A percentile compares a stretch with the other conserved stretches of the same genome.
These are phyloP conservation scores for Dysmachus trigonus DNA, from an alignment of 2,888 invertebrate species.

Conservation along the genomic window DNA sequence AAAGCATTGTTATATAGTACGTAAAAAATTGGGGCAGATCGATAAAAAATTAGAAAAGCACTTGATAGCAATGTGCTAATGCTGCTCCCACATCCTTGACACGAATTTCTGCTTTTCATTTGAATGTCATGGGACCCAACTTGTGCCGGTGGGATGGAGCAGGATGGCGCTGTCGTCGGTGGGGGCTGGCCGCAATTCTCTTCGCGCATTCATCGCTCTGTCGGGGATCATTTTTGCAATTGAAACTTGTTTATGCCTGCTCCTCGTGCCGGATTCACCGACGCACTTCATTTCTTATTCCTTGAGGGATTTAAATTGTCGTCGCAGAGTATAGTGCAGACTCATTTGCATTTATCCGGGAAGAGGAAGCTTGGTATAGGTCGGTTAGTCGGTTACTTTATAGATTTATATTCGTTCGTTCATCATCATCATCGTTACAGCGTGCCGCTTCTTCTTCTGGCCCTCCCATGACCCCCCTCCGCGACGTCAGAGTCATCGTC, in stretches of 20 bases:
- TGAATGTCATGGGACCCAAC: background rate
- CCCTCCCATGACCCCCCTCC: background rate
- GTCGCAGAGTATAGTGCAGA: constrained; percentile 23
- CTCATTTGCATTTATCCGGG: constrained; percentile 23
- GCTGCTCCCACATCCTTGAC: background rate
- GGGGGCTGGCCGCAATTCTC: background rate
- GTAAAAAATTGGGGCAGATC: background rate
- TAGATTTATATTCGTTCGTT: background rate
- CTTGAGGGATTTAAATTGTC: constrained; percentile 18
- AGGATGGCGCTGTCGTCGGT: background rate
- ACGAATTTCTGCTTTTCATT: background rate
- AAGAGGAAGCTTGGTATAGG: background rate
- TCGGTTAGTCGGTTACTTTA: background rate
- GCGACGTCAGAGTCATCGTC: background rate
- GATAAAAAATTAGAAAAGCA: background rate
- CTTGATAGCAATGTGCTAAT: background rate
- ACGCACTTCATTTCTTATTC: constrained; percentile 24
- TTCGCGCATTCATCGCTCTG: background rate
- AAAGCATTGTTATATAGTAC: background rate
- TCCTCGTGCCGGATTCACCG: background rate
- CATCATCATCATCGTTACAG: background rate
- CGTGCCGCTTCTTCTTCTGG: background rate
- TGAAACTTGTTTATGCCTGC: constrained; percentile 10
- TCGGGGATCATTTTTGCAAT: background rate
- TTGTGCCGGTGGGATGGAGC: background rate